Percentiles rank a stretch among this genome's conserved stretches.
Evolutionary conservation across 2,888 invertebrate species (phyloP).

Genomic region (Cabera pusaria): DNA sequence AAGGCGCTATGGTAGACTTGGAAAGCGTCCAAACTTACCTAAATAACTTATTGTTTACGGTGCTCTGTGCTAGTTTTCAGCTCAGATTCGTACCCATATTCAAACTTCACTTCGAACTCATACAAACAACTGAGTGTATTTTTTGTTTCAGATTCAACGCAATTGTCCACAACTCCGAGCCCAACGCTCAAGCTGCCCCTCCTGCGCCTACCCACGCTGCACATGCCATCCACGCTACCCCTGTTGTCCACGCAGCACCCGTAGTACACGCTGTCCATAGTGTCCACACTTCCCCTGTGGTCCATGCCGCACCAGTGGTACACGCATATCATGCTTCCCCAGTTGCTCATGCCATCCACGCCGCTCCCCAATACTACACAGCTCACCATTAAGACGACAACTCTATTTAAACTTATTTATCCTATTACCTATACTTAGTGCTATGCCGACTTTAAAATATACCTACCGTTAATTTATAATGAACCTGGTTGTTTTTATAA

Average conservation of each 20-base stretch:
- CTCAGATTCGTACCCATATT: too few relatives aligned
- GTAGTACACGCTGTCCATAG: slow-evolving; percentile 38
- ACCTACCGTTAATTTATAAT: slow-evolving; percentile 30
- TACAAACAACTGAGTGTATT: too few relatives aligned
- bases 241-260: slow-evolving; percentile 28
- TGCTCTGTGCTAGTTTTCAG: too few relatives aligned
- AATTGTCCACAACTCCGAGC: slow-evolving; percentile 69
- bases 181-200: slow-evolving; percentile 56
- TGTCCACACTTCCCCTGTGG: slow-evolving; percentile 35
- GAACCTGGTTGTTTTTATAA: too few relatives aligned
- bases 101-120: too few relatives aligned
- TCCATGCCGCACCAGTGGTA: slow-evolving; percentile 30
- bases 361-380: slow-evolving; percentile 46
- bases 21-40: too few relatives aligned
- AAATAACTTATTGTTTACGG: too few relatives aligned
- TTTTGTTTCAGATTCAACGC: slow-evolving; percentile 67
- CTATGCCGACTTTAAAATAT: slow-evolving; percentile 29
- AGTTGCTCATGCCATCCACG: slow-evolving; percentile 37
- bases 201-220: slow-evolving; percentile 37
- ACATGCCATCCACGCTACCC: slow-evolving; percentile 30
- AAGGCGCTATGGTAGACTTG: too few relatives aligned
- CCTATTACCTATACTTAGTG: slow-evolving; percentile 22
- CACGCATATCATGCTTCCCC: slow-evolving; percentile 32
- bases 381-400: slow-evolving; percentile 53
- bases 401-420: slow-evolving; percentile 36